Base-by-base conservation (phyloP, 1,140 invertebrate genomes). In the Gonioctena quinquepunctata region DNA sequence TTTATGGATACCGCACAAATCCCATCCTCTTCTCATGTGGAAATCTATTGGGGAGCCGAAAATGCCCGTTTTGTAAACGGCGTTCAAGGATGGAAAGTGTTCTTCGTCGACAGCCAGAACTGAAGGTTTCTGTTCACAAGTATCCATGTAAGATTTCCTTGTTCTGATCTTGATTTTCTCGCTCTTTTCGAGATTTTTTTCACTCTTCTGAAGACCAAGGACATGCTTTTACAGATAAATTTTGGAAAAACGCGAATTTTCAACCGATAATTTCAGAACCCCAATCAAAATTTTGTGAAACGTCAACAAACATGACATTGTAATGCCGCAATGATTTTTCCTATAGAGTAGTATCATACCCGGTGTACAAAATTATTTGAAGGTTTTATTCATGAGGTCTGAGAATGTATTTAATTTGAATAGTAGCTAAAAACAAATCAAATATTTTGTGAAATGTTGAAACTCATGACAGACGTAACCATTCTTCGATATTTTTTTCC, bases 1-100 rank as follows among this genome's bases (percentile, higher is more conserved):
- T 66, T 86, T 96, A 5, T 33, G 11, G n/a, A 2, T 18, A 21
- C 42, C 42, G 1, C 13, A 22, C 4, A 22, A 52, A 28, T 65
- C 63, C 13, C 21, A 25, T 7, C 50, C 50, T 5, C 19, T 52
- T 19, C 27, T 25, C 1, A 19, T 16, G 52, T 22, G 63, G n/a
- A 52, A 65, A 22, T 18, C 28, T 5, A 62, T 62, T 3, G 63
- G 63, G 25, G 63, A 52, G 19, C 63, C 63, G 5, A 62, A 33
- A 48, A 62, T 62, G 11, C 52, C 63, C 22, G 28, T 52, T 18
- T 48, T 65, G 16, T 65, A 65, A 7, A 65, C 63, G 3, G 63
- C 18, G n/a, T 48, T 65, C 11, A 65, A 19, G 8, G 63, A 13
- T 21, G 63, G 63, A 22, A 65, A 65, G 22, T 65, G 48, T 26